Percentiles rank a stretch among this genome's conserved stretches.
These are phyloP conservation scores for Dreissena polymorpha DNA, from an alignment of 1,140 invertebrate genomes.

Conservation along the genomic window DNA sequence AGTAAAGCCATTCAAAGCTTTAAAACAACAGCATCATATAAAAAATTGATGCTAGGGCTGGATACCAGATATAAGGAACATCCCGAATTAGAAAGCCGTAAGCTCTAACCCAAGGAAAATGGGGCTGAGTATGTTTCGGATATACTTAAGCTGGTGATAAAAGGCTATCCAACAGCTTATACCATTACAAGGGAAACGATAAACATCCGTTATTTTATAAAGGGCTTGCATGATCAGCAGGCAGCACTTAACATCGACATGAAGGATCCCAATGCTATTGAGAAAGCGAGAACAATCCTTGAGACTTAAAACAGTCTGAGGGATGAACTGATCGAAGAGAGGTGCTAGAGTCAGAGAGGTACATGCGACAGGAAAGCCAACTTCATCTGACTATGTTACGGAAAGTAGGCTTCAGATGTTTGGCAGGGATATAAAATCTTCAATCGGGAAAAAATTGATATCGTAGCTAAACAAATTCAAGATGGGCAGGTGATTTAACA, in stretches of 20 bases:
- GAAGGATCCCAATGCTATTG: slow-evolving; percentile 29
- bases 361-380: background rate
- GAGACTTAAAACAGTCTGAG: slow-evolving; percentile 35
- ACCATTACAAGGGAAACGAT: slow-evolving; percentile 22
- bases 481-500: background rate
- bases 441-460: slow-evolving; percentile 19
- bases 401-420: slow-evolving; percentile 20
- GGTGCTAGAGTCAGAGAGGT: background rate
- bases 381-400: slow-evolving; percentile 29
- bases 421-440: slow-evolving; percentile 18
- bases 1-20: slow-evolving; percentile 18
- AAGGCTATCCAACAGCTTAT: slow-evolving; percentile 20
- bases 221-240: slow-evolving; percentile 11
- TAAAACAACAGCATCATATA: background rate
- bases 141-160: slow-evolving; percentile 10
- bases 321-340: slow-evolving; percentile 8
- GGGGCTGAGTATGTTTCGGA: slow-evolving; percentile 32
- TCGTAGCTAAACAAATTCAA: background rate
- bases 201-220: slow-evolving; percentile 31
- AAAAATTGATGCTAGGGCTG: background rate
- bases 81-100: slow-evolving; percentile 12
- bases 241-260: slow-evolving; percentile 22
- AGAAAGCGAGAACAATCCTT: slow-evolving; percentile 16
- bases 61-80: slow-evolving; percentile 10
- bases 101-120: slow-evolving; percentile 11